These are phyloP conservation scores for Salvelinus fontinalis DNA, from an alignment of 2,113 vertebrate genomes.

Conservation along the genomic window DNA sequence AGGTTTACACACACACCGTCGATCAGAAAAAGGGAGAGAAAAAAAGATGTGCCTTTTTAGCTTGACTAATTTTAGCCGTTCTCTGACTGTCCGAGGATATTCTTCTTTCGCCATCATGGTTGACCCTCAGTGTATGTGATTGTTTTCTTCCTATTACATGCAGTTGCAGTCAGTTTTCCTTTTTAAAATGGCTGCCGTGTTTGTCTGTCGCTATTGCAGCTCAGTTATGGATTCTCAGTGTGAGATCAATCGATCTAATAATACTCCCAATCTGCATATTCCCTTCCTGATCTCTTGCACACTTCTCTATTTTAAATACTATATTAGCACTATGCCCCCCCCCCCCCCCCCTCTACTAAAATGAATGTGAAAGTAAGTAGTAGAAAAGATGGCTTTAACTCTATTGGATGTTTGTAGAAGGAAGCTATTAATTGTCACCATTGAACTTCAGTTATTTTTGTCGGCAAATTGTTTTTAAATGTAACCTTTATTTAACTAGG, in stretches of 20 bases:
- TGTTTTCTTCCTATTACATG: conserved; percentile 70
- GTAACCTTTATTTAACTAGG: too few species aligned
- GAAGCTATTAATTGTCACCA: conserved; percentile 19
- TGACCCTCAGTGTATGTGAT: conserved; percentile 63
- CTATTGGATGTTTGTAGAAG: conserved; percentile 22
- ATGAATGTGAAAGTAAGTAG: conserved; percentile 45
- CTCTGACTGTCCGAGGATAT: conserved; percentile 40
- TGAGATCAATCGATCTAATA: conserved; percentile 32
- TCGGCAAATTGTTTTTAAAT: too few species aligned
- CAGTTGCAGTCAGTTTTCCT: conserved; percentile 50
- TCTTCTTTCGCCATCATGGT: conserved; percentile 29
- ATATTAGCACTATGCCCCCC: not conserved
- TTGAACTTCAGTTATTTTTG: too few species aligned
- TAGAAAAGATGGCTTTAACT: conserved; percentile 32
- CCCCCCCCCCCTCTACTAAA: not conserved
- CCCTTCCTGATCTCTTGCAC: conserved; percentile 8
- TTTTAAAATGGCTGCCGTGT: conserved; percentile 62
- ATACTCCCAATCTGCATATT: conserved; percentile 33
- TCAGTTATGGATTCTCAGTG: too few species aligned
- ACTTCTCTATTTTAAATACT: not conserved
- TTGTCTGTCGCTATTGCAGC: conserved; percentile 35
- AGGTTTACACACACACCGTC: conserved; percentile 61
- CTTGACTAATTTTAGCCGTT: conserved; percentile 63
- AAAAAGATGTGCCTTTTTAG: conserved; percentile 76
- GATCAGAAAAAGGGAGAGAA: conserved; percentile 71